phyloP scores from a whole-genome alignment of 2,888 invertebrate genomes.

The Onthophagus sagittarius region DNA sequence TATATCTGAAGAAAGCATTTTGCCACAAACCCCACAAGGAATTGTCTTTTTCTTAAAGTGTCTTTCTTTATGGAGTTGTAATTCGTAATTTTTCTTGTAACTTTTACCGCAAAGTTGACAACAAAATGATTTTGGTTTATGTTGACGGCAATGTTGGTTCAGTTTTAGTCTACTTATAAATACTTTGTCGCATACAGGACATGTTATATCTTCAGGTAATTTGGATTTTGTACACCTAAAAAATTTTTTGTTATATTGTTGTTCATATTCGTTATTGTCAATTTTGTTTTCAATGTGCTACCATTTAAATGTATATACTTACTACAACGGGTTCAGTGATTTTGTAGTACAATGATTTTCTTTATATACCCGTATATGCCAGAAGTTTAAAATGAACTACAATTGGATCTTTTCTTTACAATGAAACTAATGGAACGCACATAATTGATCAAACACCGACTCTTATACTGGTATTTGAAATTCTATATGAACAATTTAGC shows the following conservation, averaged over 20 bases:
- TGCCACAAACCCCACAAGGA: slow-evolving; percentile 26
- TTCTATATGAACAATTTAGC: no score
- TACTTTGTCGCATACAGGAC: not conserved
- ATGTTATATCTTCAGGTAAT: not conserved
- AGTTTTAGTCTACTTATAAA: not conserved
- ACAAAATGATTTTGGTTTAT: not conserved
- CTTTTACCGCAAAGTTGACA: not conserved
- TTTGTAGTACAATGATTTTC: no score
- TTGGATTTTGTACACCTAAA: not conserved
- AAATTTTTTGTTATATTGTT: not conserved
- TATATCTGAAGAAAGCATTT: slow-evolving; percentile 17
- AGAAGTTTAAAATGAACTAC: no score
- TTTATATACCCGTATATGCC: no score
- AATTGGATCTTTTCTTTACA: no score
- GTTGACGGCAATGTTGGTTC: not conserved
- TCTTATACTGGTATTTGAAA: no score
- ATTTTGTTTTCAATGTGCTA: no score
- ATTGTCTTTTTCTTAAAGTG: slow-evolving; percentile 19
- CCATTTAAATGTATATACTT: no score
- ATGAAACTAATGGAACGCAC: no score
- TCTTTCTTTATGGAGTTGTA: not conserved
- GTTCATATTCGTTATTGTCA: not conserved
- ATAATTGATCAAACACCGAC: no score
- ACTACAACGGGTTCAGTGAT: no score
- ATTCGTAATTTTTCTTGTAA: not conserved